A percentile compares a stretch with the other conserved stretches of the same genome.
Conservation (phyloP, 2,888 invertebrate genomes). For the Uloborus plumipes region DNA sequence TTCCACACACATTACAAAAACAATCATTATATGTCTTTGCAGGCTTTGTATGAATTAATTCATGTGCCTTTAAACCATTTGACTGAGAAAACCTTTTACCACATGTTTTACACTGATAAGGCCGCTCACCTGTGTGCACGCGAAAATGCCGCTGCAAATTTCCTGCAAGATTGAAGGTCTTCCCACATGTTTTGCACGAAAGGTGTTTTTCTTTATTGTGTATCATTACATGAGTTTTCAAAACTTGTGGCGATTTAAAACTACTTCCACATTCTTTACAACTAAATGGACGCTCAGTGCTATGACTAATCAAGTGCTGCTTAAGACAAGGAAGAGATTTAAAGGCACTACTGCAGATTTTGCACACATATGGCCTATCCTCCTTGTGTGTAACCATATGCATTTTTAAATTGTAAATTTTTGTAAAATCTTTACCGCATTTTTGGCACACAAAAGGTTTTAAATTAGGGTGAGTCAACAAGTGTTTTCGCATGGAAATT, state of each 20-base stretch:
- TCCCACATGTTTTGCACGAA: constrained; percentile 50
- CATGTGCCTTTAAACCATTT: constrained; percentile 56
- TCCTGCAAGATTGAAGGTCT: constrained; percentile 46
- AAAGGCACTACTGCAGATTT: constrained; percentile 42
- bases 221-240: constrained; percentile 46
- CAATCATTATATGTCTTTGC: constrained; percentile 20
- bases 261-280: constrained; percentile 53
- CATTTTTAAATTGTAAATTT: constrained; percentile 32
- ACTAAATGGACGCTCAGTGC: constrained; percentile 40
- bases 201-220: constrained; percentile 52
- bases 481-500: constrained; percentile 37
- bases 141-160: constrained; percentile 52
- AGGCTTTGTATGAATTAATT: constrained; percentile 44
- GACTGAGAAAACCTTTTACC: constrained; percentile 53
- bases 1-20: constrained; percentile 40
- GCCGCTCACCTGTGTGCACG: constrained; percentile 53
- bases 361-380: constrained; percentile 46
- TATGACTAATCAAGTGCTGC: constrained; percentile 57
- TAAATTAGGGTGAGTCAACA: constrained; percentile 35
- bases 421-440: constrained; percentile 56
- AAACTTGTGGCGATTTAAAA: constrained; percentile 49
- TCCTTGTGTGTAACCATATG: constrained; percentile 53
- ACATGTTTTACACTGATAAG: constrained; percentile 46
- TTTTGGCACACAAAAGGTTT: constrained; percentile 51
- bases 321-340: constrained; percentile 48